Evolutionary conservation across 1,140 invertebrate species (phyloP).

Genomic region (Mycetomoellerius zeteki): DNA sequence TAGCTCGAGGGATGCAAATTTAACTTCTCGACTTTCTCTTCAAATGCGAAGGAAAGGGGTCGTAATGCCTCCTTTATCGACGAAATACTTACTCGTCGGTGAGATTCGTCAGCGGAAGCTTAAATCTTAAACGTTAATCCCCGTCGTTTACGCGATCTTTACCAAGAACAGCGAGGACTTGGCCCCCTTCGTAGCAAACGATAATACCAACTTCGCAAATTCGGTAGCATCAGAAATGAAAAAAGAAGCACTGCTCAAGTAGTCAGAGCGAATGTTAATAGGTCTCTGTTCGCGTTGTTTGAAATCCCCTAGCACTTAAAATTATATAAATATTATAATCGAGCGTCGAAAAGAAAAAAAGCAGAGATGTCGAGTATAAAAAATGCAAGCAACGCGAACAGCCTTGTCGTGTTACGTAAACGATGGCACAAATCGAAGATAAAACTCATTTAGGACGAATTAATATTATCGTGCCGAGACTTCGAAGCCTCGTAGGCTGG

Average conservation of each 20-base stretch:
- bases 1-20: too few relatives aligned
- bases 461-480: conserved; percentile 4
- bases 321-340: too few relatives aligned
- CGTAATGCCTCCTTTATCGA: not conserved
- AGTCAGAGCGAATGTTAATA: too few relatives aligned
- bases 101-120: too few relatives aligned
- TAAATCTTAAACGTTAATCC: not conserved
- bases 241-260: not conserved
- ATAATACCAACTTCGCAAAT: not conserved
- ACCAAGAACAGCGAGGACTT: not conserved
- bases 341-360: too few relatives aligned
- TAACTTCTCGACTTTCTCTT: not conserved
- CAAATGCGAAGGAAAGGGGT: not conserved
- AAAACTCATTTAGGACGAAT: not conserved
- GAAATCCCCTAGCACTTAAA: too few relatives aligned
- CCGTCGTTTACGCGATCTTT: not conserved
- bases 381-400: too few relatives aligned
- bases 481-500: too few relatives aligned
- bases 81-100: not conserved
- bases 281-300: too few relatives aligned
- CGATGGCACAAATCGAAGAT: not conserved
- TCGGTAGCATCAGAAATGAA: not conserved
- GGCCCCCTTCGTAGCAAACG: not conserved
- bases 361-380: too few relatives aligned
- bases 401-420: not conserved